A percentile compares a stretch with the other conserved stretches of the same genome.
phyloP scores from a whole-genome alignment of 2,113 vertebrate genomes.

The Callionymus lyra region DNA sequence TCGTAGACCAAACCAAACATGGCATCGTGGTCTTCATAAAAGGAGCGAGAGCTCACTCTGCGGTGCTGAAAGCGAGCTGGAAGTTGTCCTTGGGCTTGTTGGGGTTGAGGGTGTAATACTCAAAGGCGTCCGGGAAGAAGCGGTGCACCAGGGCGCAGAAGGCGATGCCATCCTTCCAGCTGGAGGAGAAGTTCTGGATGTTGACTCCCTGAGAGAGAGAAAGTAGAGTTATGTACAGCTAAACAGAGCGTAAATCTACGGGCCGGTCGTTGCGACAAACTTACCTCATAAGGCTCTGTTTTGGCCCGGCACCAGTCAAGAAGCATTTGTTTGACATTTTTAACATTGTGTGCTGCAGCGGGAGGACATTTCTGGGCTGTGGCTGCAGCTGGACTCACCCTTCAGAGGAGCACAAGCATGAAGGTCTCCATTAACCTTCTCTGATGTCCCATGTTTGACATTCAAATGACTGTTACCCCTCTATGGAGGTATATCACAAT shows the following conservation, averaged over 20 bases:
- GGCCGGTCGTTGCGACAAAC: constrained; percentile 18
- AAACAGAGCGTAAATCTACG: constrained; percentile 12
- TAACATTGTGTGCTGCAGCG: constrained; percentile 78
- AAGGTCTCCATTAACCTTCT: constrained; percentile 1
- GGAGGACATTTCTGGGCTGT: constrained; percentile 68
- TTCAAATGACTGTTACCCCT: too few species aligned
- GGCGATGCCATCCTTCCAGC: constrained; percentile 94
- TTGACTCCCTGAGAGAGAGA: constrained; percentile 72
- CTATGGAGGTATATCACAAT: too few species aligned
- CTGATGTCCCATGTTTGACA: too few species aligned
- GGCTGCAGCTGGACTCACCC: constrained; percentile 18
- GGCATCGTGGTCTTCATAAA: constrained; percentile 14
- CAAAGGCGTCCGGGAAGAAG: constrained; percentile 92
- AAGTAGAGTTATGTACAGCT: constrained; percentile 21
- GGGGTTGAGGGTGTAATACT: constrained; percentile 85
- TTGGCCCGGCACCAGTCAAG: constrained; percentile 97
- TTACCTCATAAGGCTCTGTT: constrained; percentile 92
- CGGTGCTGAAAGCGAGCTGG: constrained; percentile 85
- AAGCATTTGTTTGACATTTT: constrained; percentile 98
- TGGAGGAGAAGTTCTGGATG: constrained; percentile 97
- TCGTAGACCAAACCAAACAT: not conserved
- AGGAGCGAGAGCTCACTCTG: constrained; percentile 76
- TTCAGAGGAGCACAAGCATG: constrained; percentile 15
- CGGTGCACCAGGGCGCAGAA: constrained; percentile 95
- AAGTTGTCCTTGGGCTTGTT: constrained; percentile 88